Conservation (phyloP, 2,888 invertebrate species). For the Ennomos quercinarius region DNA sequence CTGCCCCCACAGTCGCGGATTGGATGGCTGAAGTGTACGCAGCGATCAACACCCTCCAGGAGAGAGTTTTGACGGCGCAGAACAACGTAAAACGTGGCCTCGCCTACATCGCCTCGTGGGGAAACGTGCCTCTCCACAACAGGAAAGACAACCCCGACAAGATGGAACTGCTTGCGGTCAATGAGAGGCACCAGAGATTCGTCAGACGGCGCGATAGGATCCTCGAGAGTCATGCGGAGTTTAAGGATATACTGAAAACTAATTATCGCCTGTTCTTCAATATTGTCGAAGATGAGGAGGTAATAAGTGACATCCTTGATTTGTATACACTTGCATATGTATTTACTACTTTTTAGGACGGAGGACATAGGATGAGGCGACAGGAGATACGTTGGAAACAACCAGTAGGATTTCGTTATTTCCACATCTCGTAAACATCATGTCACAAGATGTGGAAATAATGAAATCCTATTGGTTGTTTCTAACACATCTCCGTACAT, state of each 20-base stretch:
- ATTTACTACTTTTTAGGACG: too few species aligned
- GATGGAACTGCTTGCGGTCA: constrained; percentile 82
- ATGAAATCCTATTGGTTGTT: too few species aligned
- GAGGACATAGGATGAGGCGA: too few species aligned
- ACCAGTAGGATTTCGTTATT: too few species aligned
- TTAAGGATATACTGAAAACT: constrained; percentile 84
- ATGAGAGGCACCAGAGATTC: constrained; percentile 83
- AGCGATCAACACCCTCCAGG: constrained; percentile 89
- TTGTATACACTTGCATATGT: too few species aligned
- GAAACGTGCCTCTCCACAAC: constrained; percentile 89
- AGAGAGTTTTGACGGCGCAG: constrained; percentile 88
- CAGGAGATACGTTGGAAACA: too few species aligned
- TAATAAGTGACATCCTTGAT: constrained; percentile 35
- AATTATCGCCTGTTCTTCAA: constrained; percentile 91
- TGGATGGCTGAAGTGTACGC: constrained; percentile 89
- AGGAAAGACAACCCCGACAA: constrained; percentile 84
- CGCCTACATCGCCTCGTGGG: constrained; percentile 88
- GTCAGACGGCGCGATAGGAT: constrained; percentile 74
- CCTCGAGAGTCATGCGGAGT: constrained; percentile 80
- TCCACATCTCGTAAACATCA: too few species aligned
- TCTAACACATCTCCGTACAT: too few species aligned
- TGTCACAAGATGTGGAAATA: too few species aligned
- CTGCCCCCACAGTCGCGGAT: constrained; percentile 79
- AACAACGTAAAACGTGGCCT: constrained; percentile 86
- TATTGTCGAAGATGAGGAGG: constrained; percentile 80